A percentile compares a stretch with the other conserved stretches of the same genome.
phyloP scores from a whole-genome alignment of 2,797 vertebrate species.

The Megaceryle alcyon region DNA sequence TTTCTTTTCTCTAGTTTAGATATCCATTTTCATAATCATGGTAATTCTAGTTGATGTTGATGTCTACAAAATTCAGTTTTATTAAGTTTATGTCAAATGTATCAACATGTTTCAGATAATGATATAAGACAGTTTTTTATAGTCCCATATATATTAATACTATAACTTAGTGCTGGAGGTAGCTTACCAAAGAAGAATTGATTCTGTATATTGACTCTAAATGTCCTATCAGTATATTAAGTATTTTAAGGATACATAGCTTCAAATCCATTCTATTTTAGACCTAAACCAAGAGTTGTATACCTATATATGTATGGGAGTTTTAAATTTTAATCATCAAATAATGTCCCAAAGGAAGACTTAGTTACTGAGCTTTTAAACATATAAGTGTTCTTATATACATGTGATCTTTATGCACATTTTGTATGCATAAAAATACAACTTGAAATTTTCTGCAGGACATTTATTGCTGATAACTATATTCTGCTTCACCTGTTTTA shows the following conservation, averaged over 20 bases:
- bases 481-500: neutral
- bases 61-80: neutral
- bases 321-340: neutral
- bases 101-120: neutral
- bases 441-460: neutral
- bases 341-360: neutral
- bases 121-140: neutral
- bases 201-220: neutral
- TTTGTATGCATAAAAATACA: neutral
- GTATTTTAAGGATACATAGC: neutral
- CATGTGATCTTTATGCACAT: neutral
- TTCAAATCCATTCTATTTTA: neutral
- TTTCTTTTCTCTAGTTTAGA: neutral
- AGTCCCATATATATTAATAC: neutral
- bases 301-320: fast-evolving
- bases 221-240: neutral
- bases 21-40: neutral
- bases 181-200: neutral
- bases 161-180: neutral
- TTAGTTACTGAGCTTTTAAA: neutral
- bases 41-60: neutral
- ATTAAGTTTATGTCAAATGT: neutral
- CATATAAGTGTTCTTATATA: neutral
- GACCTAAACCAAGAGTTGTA: neutral
- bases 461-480: neutral